Percentiles rank a stretch among this genome's conserved stretches.
Conservation (phyloP, 2,113 vertebrate genomes). For the Pleuronectes platessa region DNA sequence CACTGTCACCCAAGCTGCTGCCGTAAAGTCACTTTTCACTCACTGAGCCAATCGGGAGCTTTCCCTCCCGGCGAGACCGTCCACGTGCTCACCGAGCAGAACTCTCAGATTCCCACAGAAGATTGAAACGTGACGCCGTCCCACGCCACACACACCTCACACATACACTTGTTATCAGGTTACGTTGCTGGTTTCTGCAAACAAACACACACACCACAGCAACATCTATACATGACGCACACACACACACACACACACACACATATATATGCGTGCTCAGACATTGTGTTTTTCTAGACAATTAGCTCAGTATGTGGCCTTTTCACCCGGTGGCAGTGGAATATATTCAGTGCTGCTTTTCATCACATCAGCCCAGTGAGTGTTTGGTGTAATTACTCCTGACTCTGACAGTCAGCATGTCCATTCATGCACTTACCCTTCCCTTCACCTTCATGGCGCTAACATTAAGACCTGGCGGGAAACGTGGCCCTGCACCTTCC, state of each 20-base stretch:
- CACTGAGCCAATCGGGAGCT: slow-evolving; percentile 43
- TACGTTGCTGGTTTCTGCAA: slow-evolving; percentile 56
- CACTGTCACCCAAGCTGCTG: slow-evolving; percentile 64
- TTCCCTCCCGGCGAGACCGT: slow-evolving; percentile 49
- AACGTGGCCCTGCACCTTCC: neutral
- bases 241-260: slow-evolving; percentile 10
- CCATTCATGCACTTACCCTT: slow-evolving; percentile 33
- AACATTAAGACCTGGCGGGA: slow-evolving; percentile 11
- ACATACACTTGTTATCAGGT: slow-evolving; percentile 60
- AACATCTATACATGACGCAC: slow-evolving; percentile 26
- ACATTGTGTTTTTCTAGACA: slow-evolving; percentile 28
- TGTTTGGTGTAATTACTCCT: slow-evolving; percentile 50
- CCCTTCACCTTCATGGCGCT: slow-evolving; percentile 35
- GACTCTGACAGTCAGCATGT: slow-evolving; percentile 40
- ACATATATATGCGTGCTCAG: slow-evolving; percentile 9
- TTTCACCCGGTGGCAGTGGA: slow-evolving; percentile 30
- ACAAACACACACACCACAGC: slow-evolving; percentile 1
- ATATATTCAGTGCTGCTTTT: slow-evolving; percentile 35
- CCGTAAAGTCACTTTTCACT: slow-evolving; percentile 38
- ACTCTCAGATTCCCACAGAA: slow-evolving; percentile 54
- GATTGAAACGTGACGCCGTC: slow-evolving; percentile 61
- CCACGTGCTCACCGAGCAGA: slow-evolving; percentile 40
- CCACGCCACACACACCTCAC: slow-evolving; percentile 58
- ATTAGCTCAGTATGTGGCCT: slow-evolving; percentile 46
- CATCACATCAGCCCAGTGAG: slow-evolving; percentile 38